Percentiles rank a stretch among this genome's conserved stretches.
These are phyloP conservation scores for Rafetus swinhoei DNA, from an alignment of 2,113 vertebrate genomes.

Conservation along the genomic window DNA sequence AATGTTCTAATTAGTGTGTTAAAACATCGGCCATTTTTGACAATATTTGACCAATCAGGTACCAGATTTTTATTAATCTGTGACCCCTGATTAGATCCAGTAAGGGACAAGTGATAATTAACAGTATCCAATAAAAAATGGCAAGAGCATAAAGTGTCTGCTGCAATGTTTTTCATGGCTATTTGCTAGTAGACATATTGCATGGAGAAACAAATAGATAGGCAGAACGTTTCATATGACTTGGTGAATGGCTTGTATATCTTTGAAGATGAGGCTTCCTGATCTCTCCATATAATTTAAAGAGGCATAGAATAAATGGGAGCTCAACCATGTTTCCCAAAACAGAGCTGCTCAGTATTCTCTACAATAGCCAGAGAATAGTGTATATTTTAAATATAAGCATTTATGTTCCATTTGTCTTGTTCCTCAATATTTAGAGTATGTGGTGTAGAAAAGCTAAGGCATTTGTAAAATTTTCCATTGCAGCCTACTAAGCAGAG, in stretches of 20 bases:
- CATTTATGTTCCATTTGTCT: not conserved
- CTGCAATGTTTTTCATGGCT: too few species aligned
- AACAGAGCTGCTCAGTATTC: not conserved
- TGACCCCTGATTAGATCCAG: too few species aligned
- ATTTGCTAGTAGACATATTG: too few species aligned
- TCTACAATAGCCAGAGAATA: not conserved
- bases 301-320: not conserved
- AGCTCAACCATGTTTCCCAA: not conserved
- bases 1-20: too few species aligned
- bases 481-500: not conserved
- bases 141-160: too few species aligned
- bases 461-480: not conserved
- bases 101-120: too few species aligned
- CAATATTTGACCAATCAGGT: too few species aligned
- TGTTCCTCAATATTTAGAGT: not conserved
- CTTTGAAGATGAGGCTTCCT: not conserved
- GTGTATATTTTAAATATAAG: not conserved
- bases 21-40: too few species aligned
- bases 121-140: too few species aligned
- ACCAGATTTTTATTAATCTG: too few species aligned
- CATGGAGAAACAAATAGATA: too few species aligned
- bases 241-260: not conserved
- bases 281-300: not conserved
- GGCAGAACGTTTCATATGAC: not conserved
- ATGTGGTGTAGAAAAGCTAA: not conserved